Conservation (phyloP, 2,888 invertebrate genomes). For the Reticulitermes lucifugus region DNA sequence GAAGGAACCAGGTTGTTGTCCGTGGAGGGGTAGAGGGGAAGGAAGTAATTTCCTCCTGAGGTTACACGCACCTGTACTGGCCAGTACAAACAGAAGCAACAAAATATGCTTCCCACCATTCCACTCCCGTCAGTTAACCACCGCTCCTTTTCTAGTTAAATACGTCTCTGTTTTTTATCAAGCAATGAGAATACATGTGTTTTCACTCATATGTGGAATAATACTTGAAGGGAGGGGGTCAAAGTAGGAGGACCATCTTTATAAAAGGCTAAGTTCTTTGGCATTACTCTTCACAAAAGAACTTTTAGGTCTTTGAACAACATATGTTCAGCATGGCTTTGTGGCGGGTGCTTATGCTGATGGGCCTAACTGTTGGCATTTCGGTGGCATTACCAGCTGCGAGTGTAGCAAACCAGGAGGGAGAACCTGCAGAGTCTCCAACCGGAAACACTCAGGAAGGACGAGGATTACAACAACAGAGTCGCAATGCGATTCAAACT, state of each 20-base stretch:
- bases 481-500: conserved; percentile 72
- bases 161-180: conserved; percentile 26
- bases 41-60: not conserved
- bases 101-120: conserved; percentile 5
- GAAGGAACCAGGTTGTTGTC: conserved; percentile 5
- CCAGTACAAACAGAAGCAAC: conserved; percentile 1
- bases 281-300: conserved; percentile 13
- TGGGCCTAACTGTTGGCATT: not conserved
- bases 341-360: conserved; percentile 25
- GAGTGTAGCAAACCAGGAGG: conserved; percentile 32
- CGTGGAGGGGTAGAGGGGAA: not conserved
- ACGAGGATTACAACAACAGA: conserved; percentile 63
- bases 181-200: conserved; percentile 14
- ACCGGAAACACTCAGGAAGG: conserved; percentile 70
- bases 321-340: conserved; percentile 25
- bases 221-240: not conserved
- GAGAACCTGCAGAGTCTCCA: conserved; percentile 46
- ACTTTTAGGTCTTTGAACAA: not conserved
- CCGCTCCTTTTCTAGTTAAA: not conserved
- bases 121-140: conserved; percentile 11
- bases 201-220: conserved; percentile 42
- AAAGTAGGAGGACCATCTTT: not conserved
- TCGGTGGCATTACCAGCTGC: conserved; percentile 35
- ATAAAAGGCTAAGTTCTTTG: conserved; percentile 11
- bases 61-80: not conserved